These are phyloP conservation scores for Baronia brevicornis DNA, from an alignment of 2,888 invertebrate genomes.

Conservation along the genomic window DNA sequence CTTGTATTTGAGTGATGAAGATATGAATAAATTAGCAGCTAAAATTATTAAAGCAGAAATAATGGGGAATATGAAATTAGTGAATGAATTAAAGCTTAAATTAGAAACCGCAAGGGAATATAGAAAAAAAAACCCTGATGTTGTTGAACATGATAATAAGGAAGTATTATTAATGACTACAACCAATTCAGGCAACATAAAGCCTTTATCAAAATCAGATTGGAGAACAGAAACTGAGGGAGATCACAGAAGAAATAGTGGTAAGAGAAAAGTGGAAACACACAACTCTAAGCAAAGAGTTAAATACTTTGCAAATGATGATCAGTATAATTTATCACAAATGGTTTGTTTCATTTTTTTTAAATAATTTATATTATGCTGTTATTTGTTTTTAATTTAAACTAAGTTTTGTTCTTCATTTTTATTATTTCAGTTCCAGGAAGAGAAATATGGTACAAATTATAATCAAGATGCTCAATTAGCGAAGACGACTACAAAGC, in stretches of 20 bases:
- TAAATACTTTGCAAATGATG: constrained; percentile 93
- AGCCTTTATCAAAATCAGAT: constrained; percentile 74
- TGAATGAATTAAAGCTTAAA: constrained; percentile 82
- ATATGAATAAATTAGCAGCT: constrained; percentile 93
- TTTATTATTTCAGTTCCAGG: constrained; percentile 77
- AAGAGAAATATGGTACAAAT: constrained; percentile 86
- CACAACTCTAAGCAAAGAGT: constrained; percentile 83
- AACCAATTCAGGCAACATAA: constrained; percentile 79
- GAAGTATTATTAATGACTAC: constrained; percentile 81
- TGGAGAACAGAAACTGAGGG: constrained; percentile 32
- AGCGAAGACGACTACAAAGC: constrained; percentile 81
- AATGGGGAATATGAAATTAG: constrained; percentile 85
- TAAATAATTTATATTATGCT: constrained; percentile 6
- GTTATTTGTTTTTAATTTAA: background rate
- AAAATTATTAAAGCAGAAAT: constrained; percentile 96
- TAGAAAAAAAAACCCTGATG: constrained; percentile 56
- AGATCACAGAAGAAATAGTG: constrained; percentile 56
- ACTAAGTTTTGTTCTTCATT: background rate
- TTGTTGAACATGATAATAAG: constrained; percentile 48
- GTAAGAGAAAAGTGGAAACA: constrained; percentile 79
- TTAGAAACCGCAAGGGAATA: constrained; percentile 81
- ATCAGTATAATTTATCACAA: constrained; percentile 87
- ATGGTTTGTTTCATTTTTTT: constrained; percentile 75
- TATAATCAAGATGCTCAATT: constrained; percentile 89
- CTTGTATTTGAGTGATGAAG: constrained; percentile 80